Percentiles rank a stretch among this genome's conserved stretches.
Evolutionary conservation across 2,888 invertebrate species (phyloP).

Genomic region (Lycocerus yunnanus): DNA sequence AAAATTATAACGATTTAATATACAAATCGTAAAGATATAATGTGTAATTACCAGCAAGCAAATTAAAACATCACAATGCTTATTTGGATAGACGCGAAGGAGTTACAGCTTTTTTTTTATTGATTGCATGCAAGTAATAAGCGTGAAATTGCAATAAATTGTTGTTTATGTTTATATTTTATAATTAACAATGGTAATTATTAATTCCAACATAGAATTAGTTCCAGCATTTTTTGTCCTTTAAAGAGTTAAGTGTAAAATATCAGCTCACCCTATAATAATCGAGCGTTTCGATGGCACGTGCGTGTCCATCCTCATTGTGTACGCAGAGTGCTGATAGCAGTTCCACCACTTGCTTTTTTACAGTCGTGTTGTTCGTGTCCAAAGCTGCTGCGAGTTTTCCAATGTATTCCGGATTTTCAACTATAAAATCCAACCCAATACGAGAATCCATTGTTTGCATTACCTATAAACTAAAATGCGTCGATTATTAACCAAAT

Average conservation of each 20-base stretch:
- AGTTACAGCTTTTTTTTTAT: slow-evolving; percentile 1
- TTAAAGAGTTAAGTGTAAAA: background rate
- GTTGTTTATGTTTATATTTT: background rate
- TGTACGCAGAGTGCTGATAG: slow-evolving; percentile 93
- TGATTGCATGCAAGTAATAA: slow-evolving; percentile 4
- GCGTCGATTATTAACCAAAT: background rate
- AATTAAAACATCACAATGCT: slow-evolving; percentile 8
- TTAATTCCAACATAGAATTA: background rate
- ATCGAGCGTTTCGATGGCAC: slow-evolving; percentile 88
- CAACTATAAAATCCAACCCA: slow-evolving; percentile 92
- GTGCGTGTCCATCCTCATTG: slow-evolving; percentile 85
- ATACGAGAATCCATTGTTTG: slow-evolving; percentile 81
- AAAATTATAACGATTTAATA: background rate
- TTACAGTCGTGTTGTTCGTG: slow-evolving; percentile 86
- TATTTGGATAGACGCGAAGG: slow-evolving; percentile 5
- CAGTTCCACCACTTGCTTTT: slow-evolving; percentile 96
- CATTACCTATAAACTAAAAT: slow-evolving; percentile 26
- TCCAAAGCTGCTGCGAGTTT: slow-evolving; percentile 93
- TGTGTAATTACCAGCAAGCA: background rate
- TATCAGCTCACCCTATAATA: slow-evolving; percentile 79
- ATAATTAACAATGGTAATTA: slow-evolving; percentile 8
- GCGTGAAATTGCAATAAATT: slow-evolving; percentile 12
- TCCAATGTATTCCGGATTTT: slow-evolving; percentile 88
- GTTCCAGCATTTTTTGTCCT: background rate
- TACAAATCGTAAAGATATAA: background rate